Evolutionary conservation across 2,888 invertebrate species (phyloP).

Genomic region (Coenonympha glycerion): DNA sequence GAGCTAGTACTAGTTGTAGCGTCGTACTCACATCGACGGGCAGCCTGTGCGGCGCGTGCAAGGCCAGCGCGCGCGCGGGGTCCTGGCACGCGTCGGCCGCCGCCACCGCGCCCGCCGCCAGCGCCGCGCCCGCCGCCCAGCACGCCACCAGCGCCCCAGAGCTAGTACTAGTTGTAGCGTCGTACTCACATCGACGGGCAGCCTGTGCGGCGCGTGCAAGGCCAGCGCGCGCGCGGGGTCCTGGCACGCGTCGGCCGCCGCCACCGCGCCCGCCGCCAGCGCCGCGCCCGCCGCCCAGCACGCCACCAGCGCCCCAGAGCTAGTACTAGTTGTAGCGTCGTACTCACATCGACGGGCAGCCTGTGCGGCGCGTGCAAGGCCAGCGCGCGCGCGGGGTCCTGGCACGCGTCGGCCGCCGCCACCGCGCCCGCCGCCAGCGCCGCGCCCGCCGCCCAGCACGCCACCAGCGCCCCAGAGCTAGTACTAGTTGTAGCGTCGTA

Average conservation of each 20-base stretch:
- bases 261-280: slow-evolving; percentile 89
- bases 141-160: slow-evolving; percentile 83
- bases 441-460: slow-evolving; percentile 91
- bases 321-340: too few species aligned
- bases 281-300: slow-evolving; percentile 93
- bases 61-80: slow-evolving; percentile 86
- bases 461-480: slow-evolving; percentile 81
- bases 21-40: slow-evolving; percentile 69
- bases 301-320: slow-evolving; percentile 80
- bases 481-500: too few species aligned
- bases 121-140: slow-evolving; percentile 91
- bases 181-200: slow-evolving; percentile 73
- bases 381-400: slow-evolving; percentile 88
- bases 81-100: slow-evolving; percentile 90
- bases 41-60: slow-evolving; percentile 75
- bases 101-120: slow-evolving; percentile 89
- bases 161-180: too few species aligned
- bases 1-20: too few species aligned
- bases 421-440: slow-evolving; percentile 89
- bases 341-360: slow-evolving; percentile 74
- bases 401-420: slow-evolving; percentile 89
- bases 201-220: slow-evolving; percentile 75
- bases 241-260: slow-evolving; percentile 89
- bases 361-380: slow-evolving; percentile 78
- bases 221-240: slow-evolving; percentile 89